Conservation (phyloP, 2,888 invertebrate species). For the Vanessa cardui region DNA sequence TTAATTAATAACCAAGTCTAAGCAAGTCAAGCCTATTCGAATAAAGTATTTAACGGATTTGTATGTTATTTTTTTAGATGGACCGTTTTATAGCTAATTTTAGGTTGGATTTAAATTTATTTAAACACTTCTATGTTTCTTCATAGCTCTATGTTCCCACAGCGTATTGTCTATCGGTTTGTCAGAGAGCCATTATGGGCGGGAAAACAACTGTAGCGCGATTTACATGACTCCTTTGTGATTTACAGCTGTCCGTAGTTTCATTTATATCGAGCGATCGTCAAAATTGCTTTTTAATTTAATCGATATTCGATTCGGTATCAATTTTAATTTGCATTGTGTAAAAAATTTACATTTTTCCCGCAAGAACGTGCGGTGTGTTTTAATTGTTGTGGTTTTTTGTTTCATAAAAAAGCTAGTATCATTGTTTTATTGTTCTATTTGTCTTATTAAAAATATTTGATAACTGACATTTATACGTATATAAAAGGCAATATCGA, state of each 20-base stretch:
- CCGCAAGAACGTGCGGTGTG: too few species aligned
- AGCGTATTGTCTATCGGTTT: constrained; percentile 48
- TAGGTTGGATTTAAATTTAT: too few species aligned
- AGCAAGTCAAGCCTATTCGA: not conserved
- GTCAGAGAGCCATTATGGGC: constrained; percentile 52
- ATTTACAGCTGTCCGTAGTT: constrained; percentile 52
- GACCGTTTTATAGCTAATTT: too few species aligned
- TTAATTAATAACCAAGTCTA: not conserved
- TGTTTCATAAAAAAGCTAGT: too few species aligned
- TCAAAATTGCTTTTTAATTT: constrained; percentile 54
- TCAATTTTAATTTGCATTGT: constrained; percentile 20
- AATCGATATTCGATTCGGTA: constrained; percentile 46
- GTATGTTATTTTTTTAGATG: too few species aligned
- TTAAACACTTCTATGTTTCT: not conserved
- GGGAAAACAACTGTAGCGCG: constrained; percentile 61
- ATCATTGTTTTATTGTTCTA: too few species aligned
- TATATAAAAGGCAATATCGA: too few species aligned
- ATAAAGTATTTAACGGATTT: too few species aligned
- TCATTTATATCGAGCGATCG: constrained; percentile 50
- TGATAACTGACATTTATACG: too few species aligned
- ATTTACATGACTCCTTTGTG: constrained; percentile 71
- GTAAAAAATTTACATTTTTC: not conserved
- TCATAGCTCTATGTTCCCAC: constrained; percentile 29
- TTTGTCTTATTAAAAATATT: too few species aligned
- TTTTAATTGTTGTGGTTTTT: too few species aligned